These are phyloP conservation scores for Lasioglossum morio DNA, from an alignment of 2,888 invertebrate species.

Conservation along the genomic window DNA sequence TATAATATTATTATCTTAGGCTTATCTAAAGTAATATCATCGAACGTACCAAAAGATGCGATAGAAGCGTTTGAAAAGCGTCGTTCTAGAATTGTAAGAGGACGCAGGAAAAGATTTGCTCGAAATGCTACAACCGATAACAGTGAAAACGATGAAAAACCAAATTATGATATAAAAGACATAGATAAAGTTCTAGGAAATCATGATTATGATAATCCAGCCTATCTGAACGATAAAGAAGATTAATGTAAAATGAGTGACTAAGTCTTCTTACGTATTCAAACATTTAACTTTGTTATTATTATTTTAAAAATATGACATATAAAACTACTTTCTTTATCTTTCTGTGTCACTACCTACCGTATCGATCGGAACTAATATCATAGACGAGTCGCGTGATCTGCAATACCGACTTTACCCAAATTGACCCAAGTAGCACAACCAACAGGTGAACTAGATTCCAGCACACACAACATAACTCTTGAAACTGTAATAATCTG, in stretches of 20 bases:
- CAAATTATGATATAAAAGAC: neutral
- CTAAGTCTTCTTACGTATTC: neutral
- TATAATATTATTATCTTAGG: conserved; percentile 49
- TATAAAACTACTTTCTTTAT: no score
- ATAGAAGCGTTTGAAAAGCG: conserved; percentile 92
- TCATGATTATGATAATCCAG: conserved; percentile 53
- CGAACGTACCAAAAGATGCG: conserved; percentile 45
- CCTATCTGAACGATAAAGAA: conserved; percentile 43
- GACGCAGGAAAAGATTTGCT: conserved; percentile 92
- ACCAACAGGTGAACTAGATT: no score
- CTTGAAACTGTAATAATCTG: no score
- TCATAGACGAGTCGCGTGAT: no score
- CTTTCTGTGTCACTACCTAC: no score
- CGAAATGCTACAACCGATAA: conserved; percentile 90
- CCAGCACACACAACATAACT: no score
- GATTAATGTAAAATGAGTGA: neutral
- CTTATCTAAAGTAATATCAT: conserved; percentile 36
- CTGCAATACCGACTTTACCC: no score
- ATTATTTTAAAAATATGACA: no score
- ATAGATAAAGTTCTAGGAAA: neutral
- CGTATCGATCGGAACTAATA: no score
- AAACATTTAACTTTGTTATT: neutral
- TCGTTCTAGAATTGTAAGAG: conserved; percentile 91
- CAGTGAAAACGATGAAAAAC: neutral
- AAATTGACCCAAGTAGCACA: no score